These are phyloP conservation scores for Enteromius argenteus DNA, from an alignment of 2,797 vertebrate genomes.

Conservation along the genomic window DNA sequence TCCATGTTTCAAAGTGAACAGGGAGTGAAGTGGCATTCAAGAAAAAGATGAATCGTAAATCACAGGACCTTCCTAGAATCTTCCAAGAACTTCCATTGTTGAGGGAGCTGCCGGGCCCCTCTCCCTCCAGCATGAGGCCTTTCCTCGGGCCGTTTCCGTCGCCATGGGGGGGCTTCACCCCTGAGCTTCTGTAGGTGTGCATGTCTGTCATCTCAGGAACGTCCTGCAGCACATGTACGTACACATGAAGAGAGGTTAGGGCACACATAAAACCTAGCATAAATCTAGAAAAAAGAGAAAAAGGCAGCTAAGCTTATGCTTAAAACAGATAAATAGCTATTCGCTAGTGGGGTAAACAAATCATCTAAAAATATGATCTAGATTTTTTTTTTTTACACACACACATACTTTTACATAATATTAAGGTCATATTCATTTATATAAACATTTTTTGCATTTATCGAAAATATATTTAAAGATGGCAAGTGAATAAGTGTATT, in stretches of 20 bases:
- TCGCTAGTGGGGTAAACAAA: too few relatives aligned
- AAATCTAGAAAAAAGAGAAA: background rate
- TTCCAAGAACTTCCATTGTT: slow-evolving; percentile 36
- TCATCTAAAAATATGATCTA: too few relatives aligned
- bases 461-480: background rate
- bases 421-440: too few relatives aligned
- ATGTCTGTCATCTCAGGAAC: slow-evolving; percentile 29
- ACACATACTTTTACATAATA: too few relatives aligned
- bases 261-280: background rate
- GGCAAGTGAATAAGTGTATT: background rate
- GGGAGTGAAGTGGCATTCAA: background rate
- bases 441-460: background rate
- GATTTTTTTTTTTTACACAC: too few relatives aligned
- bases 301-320: background rate
- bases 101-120: slow-evolving; percentile 17
- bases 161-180: background rate
- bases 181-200: slow-evolving; percentile 38
- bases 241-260: slow-evolving; percentile 29
- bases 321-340: background rate
- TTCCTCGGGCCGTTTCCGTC: slow-evolving; percentile 43
- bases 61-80: slow-evolving; percentile 34
- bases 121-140: slow-evolving; percentile 31
- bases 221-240: slow-evolving; percentile 19
- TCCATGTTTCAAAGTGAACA: background rate
- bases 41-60: slow-evolving; percentile 40